A percentile compares a stretch with the other conserved stretches of the same genome.
These are phyloP conservation scores for Oreocharis arfaki DNA, from an alignment of 2,113 vertebrate species.

Conservation along the genomic window DNA sequence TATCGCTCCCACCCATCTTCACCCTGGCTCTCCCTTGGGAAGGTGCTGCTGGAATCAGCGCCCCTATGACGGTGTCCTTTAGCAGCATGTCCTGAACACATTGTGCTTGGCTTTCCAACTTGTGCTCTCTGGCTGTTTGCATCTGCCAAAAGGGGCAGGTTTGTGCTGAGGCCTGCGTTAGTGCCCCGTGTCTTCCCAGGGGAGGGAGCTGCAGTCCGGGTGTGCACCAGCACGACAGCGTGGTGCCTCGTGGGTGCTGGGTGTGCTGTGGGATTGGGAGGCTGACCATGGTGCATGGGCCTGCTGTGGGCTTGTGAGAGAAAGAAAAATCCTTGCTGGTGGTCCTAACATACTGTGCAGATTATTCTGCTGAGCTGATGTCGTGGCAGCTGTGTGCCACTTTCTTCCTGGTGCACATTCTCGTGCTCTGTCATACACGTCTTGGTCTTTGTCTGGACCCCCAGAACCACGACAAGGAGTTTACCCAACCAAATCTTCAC, in stretches of 20 bases:
- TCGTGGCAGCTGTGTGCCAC: fast-evolving
- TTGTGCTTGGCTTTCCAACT: background rate
- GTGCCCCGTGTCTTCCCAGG: fast-evolving
- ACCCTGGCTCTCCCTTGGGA: background rate
- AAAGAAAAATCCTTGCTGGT: background rate
- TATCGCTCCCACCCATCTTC: background rate
- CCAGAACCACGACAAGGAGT: background rate
- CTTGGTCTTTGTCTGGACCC: background rate
- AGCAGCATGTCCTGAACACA: background rate
- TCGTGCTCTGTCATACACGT: background rate
- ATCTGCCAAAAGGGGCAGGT: background rate
- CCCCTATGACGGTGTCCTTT: background rate
- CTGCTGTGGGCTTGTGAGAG: background rate
- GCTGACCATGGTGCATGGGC: background rate
- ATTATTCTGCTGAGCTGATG: background rate
- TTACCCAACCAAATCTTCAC: background rate
- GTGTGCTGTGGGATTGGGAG: background rate
- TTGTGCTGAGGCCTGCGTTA: background rate
- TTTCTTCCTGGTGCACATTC: background rate
- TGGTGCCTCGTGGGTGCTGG: background rate
- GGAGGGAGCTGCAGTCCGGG: background rate
- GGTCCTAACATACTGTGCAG: background rate
- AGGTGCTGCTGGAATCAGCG: background rate
- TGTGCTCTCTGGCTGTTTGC: background rate
- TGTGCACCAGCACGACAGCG: fast-evolving